Percentiles rank a stretch among this genome's conserved stretches.
These are phyloP conservation scores for Perca flavescens DNA, from an alignment of 2,113 vertebrate genomes.

Conservation along the genomic window DNA sequence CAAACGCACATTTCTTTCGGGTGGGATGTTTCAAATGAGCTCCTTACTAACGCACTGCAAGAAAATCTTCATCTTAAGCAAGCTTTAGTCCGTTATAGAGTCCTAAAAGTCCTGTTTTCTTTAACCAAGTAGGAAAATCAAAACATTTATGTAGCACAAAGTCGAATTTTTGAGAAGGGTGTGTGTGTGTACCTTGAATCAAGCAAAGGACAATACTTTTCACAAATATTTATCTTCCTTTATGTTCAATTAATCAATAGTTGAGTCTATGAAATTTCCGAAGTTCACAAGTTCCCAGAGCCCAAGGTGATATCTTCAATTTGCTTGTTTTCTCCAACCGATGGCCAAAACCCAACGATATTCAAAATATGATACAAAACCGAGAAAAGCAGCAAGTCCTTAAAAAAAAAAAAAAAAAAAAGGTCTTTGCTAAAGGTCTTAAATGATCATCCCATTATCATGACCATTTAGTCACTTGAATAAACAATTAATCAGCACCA, in stretches of 20 bases:
- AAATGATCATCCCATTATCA: neutral
- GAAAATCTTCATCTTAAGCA: neutral
- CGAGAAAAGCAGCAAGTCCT: neutral
- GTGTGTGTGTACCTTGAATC: too few species aligned
- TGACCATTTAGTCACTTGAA: neutral
- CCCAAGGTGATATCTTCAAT: too few species aligned
- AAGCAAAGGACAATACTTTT: too few species aligned
- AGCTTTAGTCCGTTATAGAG: neutral
- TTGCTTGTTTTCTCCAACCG: neutral
- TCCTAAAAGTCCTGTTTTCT: neutral
- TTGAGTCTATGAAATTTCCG: too few species aligned
- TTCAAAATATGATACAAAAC: neutral
- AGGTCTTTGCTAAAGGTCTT: neutral
- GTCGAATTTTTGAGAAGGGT: too few species aligned
- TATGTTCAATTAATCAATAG: too few species aligned
- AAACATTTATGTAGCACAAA: neutral
- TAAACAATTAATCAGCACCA: neutral
- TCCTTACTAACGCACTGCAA: neutral
- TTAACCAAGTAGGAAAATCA: neutral
- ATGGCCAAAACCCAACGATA: neutral
- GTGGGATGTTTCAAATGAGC: slow-evolving; percentile 11
- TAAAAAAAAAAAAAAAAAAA: neutral
- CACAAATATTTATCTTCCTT: too few species aligned
- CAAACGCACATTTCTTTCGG: slow-evolving; percentile 33
- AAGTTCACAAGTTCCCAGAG: too few species aligned